Percentiles rank a stretch among this genome's conserved stretches.
These are phyloP conservation scores for Todiramphus saurophagus DNA, from an alignment of 2,113 vertebrate species.

Conservation along the genomic window DNA sequence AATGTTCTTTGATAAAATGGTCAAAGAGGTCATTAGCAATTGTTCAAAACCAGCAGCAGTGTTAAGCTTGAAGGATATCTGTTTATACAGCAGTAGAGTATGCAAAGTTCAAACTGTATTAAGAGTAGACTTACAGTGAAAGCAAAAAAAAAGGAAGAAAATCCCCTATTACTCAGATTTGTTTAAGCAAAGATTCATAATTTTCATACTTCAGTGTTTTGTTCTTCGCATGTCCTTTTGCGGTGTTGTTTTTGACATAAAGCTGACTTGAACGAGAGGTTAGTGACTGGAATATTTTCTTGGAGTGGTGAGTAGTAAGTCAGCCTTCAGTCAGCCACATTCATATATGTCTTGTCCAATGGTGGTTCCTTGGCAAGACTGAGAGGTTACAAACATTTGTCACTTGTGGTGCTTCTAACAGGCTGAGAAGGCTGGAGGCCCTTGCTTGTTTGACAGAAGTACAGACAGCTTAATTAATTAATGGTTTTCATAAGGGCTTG, in stretches of 20 bases:
- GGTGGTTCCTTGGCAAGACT: background rate
- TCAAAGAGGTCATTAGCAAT: background rate
- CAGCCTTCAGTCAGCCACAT: background rate
- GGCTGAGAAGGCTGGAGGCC: background rate
- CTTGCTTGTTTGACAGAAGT: background rate
- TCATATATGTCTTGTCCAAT: fast-evolving
- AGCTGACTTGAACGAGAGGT: background rate
- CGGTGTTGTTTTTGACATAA: background rate
- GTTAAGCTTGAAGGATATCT: background rate
- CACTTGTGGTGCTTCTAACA: background rate
- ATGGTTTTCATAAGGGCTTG: background rate
- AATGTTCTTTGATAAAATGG: background rate
- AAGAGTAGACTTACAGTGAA: background rate
- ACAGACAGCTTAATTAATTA: background rate
- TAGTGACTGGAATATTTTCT: background rate
- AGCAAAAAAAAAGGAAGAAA: background rate
- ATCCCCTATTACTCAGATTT: background rate
- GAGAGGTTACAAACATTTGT: background rate
- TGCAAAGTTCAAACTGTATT: background rate
- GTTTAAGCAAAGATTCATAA: background rate
- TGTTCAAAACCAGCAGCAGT: background rate
- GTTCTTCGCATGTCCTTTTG: background rate
- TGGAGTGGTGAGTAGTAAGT: background rate
- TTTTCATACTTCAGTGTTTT: background rate
- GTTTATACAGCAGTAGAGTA: background rate